A percentile compares a stretch with the other conserved stretches of the same genome.
These are phyloP conservation scores for Cecidostiba fungosa DNA, from an alignment of 2,888 invertebrate genomes.

Conservation along the genomic window DNA sequence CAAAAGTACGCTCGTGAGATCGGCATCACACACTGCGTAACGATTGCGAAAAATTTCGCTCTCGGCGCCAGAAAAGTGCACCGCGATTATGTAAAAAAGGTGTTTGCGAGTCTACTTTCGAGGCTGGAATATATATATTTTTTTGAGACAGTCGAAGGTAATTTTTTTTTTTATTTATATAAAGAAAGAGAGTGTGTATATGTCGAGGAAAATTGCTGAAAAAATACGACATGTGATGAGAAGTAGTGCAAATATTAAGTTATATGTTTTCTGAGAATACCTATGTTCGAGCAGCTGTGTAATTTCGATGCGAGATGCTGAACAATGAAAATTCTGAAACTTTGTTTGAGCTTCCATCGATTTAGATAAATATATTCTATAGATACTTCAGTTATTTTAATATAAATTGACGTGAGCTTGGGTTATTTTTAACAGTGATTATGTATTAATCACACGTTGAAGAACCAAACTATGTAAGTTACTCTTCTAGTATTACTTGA, in stretches of 20 bases:
- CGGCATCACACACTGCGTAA: background rate
- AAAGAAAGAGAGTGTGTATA: background rate
- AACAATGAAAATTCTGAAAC: background rate
- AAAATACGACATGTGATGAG: background rate
- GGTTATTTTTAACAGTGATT: background rate
- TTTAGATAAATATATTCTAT: background rate
- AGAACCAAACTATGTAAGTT: background rate
- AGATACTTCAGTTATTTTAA: background rate
- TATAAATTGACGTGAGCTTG: background rate
- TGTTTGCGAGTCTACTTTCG: background rate
- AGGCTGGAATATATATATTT: background rate
- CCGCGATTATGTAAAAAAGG: background rate
- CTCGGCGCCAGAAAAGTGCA: background rate
- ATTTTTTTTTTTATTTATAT: background rate
- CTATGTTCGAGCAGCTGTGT: background rate
- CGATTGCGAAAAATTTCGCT: background rate
- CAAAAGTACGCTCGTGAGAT: background rate
- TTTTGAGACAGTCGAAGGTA: background rate
- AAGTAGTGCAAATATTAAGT: background rate
- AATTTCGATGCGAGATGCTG: background rate
- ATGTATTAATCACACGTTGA: background rate
- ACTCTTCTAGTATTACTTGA: background rate
- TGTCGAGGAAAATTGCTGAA: background rate
- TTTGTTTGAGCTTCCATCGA: background rate
- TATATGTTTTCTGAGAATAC: background rate